Evolutionary conservation across 1,140 invertebrate species (phyloP).

Genomic region (Drosophila nigromelanica): DNA sequence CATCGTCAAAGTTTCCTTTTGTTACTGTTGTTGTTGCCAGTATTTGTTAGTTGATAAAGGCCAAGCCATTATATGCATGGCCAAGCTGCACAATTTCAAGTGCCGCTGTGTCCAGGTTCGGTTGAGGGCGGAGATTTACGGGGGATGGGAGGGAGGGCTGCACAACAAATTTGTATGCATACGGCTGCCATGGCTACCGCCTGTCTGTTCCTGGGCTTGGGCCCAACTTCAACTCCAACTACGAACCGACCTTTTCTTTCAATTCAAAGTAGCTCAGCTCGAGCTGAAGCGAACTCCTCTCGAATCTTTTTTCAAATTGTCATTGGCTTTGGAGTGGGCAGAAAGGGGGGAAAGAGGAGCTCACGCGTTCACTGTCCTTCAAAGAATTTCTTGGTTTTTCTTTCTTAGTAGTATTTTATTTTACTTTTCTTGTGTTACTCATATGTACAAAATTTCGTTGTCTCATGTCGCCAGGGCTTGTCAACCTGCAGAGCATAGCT

Average conservation of each 20-base stretch:
- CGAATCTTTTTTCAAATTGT: constrained; percentile 69
- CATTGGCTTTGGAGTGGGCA: constrained; percentile 41
- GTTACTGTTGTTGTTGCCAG: constrained; percentile 46
- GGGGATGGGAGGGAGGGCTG: neutral
- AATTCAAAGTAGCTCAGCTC: constrained; percentile 71
- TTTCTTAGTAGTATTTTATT: constrained; percentile 17
- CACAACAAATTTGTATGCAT: constrained; percentile 77
- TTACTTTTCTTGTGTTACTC: constrained; percentile 19
- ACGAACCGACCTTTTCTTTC: constrained; percentile 56
- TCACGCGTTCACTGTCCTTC: constrained; percentile 61
- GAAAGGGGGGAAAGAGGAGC: too few species aligned
- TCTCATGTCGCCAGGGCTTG: constrained; percentile 75
- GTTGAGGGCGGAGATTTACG: neutral
- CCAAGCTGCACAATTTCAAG: constrained; percentile 79
- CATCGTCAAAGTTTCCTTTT: constrained; percentile 74
- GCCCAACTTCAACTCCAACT: constrained; percentile 39
- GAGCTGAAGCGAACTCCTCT: constrained; percentile 7
- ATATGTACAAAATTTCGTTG: constrained; percentile 65
- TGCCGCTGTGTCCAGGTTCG: constrained; percentile 56
- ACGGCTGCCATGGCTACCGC: constrained; percentile 74
- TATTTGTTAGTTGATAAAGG: constrained; percentile 82
- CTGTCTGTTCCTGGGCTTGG: constrained; percentile 30
- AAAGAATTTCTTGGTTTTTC: constrained; percentile 79
- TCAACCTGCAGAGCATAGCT: constrained; percentile 62
- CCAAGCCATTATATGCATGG: constrained; percentile 81